These are phyloP conservation scores for Conger conger DNA, from an alignment of 2,113 vertebrate genomes.

Conservation along the genomic window DNA sequence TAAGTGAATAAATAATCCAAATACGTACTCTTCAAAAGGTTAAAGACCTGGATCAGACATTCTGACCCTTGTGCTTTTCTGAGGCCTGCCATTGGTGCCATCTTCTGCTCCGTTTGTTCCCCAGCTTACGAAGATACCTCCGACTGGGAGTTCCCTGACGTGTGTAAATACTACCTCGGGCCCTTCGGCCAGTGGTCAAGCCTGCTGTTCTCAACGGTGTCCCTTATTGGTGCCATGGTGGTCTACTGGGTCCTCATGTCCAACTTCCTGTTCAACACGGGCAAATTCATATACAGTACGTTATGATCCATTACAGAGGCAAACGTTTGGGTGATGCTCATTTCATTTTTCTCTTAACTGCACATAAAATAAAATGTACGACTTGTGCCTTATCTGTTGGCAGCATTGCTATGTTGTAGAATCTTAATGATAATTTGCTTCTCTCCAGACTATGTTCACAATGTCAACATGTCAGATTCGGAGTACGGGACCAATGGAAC, in stretches of 20 bases:
- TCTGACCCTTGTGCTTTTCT: neutral
- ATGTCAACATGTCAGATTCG: constrained; percentile 79
- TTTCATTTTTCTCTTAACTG: neutral
- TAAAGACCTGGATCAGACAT: neutral
- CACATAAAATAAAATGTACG: too few relatives aligned
- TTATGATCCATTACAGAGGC: constrained; percentile 32
- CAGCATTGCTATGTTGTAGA: neutral
- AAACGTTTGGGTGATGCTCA: neutral
- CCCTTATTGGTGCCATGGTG: constrained; percentile 92
- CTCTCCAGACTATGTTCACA: constrained; percentile 78
- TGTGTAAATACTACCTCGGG: constrained; percentile 93
- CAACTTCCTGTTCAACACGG: constrained; percentile 94
- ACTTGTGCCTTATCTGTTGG: neutral
- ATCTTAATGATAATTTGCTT: neutral
- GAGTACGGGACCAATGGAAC: constrained; percentile 83
- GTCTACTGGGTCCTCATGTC: constrained; percentile 99
- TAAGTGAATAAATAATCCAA: neutral
- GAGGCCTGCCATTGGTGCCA: neutral
- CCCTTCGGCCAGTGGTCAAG: constrained; percentile 91
- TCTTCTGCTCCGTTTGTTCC: neutral
- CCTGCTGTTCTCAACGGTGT: constrained; percentile 90
- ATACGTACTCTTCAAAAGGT: neutral
- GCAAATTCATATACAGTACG: constrained; percentile 95
- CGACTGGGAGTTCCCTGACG: constrained; percentile 94
- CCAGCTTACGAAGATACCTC: constrained; percentile 80